These are phyloP conservation scores for Cisticola juncidis DNA, from an alignment of 2,113 vertebrate species.

Conservation along the genomic window DNA sequence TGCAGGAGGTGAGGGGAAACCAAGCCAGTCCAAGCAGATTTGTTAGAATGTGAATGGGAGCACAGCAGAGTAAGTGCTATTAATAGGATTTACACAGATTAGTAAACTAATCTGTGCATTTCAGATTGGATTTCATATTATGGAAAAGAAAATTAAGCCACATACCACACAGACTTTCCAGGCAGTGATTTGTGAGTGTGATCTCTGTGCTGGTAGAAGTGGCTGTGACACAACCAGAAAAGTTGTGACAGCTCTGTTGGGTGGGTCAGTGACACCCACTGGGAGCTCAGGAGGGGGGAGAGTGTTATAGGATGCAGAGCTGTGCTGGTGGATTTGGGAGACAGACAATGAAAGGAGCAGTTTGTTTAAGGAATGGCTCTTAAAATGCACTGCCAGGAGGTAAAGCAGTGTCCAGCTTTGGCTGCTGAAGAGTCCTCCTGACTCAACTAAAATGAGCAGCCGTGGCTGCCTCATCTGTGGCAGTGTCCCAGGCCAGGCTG, in stretches of 20 bases:
- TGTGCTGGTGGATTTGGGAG: neutral
- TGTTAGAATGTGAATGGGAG: slow-evolving; percentile 40
- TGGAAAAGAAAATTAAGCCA: slow-evolving; percentile 56
- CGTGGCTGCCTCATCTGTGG: neutral
- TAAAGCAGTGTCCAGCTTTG: neutral
- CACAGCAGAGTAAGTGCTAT: neutral
- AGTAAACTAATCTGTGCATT: slow-evolving; percentile 59
- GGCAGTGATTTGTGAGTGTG: neutral
- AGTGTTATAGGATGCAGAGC: neutral
- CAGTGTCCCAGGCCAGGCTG: neutral
- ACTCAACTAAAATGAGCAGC: neutral
- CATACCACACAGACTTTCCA: slow-evolving; percentile 27
- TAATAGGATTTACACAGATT: slow-evolving; percentile 66
- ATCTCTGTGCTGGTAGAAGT: neutral
- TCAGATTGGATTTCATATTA: slow-evolving; percentile 62
- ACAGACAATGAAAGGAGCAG: neutral
- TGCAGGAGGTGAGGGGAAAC: neutral
- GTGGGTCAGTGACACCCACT: neutral
- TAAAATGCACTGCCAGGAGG: neutral
- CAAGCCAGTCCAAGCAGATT: neutral
- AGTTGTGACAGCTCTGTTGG: neutral
- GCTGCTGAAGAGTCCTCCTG: neutral
- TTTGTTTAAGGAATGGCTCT: neutral
- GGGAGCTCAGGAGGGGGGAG: neutral
- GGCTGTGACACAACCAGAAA: neutral